Evolutionary conservation across 2,888 invertebrate species (phyloP).

Genomic region (Pyralis farinalis): DNA sequence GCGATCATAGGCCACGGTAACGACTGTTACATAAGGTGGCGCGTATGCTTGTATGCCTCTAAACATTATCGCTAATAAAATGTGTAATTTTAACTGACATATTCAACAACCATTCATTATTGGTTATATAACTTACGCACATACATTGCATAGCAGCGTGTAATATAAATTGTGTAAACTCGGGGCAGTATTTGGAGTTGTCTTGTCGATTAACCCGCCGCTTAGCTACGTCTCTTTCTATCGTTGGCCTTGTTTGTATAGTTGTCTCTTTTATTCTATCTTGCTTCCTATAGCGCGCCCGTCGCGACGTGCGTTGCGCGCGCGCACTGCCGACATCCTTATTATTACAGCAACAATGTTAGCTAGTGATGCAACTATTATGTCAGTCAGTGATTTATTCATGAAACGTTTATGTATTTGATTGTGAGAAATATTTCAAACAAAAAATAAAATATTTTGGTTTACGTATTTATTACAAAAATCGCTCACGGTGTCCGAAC

Average conservation of each 20-base stretch:
- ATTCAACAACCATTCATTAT: too few species aligned
- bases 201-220: conserved; percentile 25
- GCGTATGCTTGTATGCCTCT: too few species aligned
- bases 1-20: too few species aligned
- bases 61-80: too few species aligned
- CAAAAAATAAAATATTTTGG: too few species aligned
- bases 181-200: neutral
- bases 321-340: conserved; percentile 32
- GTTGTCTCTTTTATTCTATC: conserved; percentile 27
- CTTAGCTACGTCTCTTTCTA: conserved; percentile 20
- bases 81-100: too few species aligned
- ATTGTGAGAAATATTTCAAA: neutral
- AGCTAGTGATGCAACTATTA: conserved; percentile 39
- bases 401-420: conserved; percentile 11
- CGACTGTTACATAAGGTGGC: too few species aligned
- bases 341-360: conserved; percentile 35
- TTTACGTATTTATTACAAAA: too few species aligned
- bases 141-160: neutral
- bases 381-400: conserved; percentile 29
- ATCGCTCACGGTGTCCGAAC: too few species aligned
- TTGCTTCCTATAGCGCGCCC: conserved; percentile 31
- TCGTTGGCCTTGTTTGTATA: conserved; percentile 13
- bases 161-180: conserved; percentile 24
- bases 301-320: conserved; percentile 23
- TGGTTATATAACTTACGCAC: too few species aligned